Evolutionary conservation across 2,797 vertebrate species (phyloP).

Genomic region (Eutrigla gurnardus): DNA sequence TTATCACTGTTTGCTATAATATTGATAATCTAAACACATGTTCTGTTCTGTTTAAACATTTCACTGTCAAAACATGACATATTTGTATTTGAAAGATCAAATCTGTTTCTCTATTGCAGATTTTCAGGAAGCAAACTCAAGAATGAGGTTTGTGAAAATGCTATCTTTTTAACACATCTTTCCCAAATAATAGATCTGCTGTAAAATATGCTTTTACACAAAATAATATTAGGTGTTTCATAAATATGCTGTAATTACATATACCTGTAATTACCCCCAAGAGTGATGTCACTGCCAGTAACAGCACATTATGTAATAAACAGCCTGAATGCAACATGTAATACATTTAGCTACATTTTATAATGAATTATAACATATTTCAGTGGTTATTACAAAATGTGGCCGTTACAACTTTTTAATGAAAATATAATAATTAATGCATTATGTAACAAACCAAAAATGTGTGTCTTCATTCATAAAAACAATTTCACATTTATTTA

Average conservation of each 20-base stretch:
- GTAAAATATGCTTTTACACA: neutral
- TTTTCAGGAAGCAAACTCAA: constrained; percentile 98
- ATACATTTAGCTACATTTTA: neutral
- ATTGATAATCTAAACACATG: neutral
- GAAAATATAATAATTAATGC: neutral
- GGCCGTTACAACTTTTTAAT: too few species aligned
- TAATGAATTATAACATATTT: too few species aligned
- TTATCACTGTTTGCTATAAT: neutral
- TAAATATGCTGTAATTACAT: neutral
- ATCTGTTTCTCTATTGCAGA: constrained; percentile 76
- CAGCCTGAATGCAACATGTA: neutral
- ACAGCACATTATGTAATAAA: neutral
- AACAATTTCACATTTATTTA: neutral
- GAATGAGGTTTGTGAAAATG: constrained; percentile 88
- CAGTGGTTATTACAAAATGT: too few species aligned
- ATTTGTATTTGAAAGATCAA: neutral
- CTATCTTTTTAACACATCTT: neutral
- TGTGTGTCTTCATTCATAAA: neutral
- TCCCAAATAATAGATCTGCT: neutral
- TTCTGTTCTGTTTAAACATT: neutral
- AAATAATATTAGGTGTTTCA: neutral
- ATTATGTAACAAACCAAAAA: neutral
- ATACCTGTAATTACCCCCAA: neutral
- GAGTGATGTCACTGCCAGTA: neutral
- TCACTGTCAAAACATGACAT: neutral